Conservation (phyloP, 2,888 invertebrate genomes). For the Melieria crassipennis region DNA sequence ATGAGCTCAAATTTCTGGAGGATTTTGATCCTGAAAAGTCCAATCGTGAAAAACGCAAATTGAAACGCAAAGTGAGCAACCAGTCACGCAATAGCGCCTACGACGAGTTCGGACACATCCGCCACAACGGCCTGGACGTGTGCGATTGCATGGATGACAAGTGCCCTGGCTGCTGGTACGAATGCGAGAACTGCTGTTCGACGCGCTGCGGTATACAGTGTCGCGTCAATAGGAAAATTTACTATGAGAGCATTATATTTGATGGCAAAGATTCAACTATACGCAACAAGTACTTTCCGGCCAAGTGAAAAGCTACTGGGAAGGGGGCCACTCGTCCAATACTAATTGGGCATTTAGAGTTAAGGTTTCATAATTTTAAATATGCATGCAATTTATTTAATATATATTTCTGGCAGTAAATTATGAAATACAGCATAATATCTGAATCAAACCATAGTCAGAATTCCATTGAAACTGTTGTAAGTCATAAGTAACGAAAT, state of each 20-base stretch:
- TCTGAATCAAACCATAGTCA: too few species aligned
- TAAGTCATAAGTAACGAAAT: too few species aligned
- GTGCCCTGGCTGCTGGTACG: slow-evolving; percentile 88
- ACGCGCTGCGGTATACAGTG: slow-evolving; percentile 84
- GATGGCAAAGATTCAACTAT: slow-evolving; percentile 76
- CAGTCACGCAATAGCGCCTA: slow-evolving; percentile 64
- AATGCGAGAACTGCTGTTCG: slow-evolving; percentile 78
- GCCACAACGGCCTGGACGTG: slow-evolving; percentile 74
- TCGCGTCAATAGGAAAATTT: slow-evolving; percentile 80
- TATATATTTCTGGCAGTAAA: too few species aligned
- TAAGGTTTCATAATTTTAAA: too few species aligned
- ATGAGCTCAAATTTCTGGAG: slow-evolving; percentile 63
- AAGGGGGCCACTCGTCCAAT: too few species aligned
- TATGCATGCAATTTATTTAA: too few species aligned
- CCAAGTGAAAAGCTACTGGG: too few species aligned
- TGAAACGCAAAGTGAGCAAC: slow-evolving; percentile 68
- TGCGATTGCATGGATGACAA: slow-evolving; percentile 85
- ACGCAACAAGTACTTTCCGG: slow-evolving; percentile 41
- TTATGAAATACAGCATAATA: too few species aligned
- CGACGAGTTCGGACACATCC: slow-evolving; percentile 76
- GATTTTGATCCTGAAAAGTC: slow-evolving; percentile 85
- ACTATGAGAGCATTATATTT: slow-evolving; percentile 80
- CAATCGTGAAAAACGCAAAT: slow-evolving; percentile 79
- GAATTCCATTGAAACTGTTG: too few species aligned
- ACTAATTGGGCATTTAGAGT: too few species aligned